phyloP scores from a whole-genome alignment of 2,113 vertebrate species.

The Phaethornis superciliosus region DNA sequence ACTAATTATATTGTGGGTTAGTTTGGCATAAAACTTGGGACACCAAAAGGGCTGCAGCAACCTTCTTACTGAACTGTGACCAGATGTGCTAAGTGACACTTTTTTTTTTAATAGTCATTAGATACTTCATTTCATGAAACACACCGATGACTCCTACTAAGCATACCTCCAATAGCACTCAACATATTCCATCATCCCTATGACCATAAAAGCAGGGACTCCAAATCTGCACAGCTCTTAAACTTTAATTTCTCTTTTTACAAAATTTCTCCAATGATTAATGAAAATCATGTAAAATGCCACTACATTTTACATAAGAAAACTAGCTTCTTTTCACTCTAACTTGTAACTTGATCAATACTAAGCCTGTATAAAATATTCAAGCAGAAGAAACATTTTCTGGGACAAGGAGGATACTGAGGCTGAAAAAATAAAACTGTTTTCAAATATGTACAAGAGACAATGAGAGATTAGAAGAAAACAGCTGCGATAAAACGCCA shows the following conservation, averaged over 20 bases:
- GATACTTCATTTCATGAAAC: background rate
- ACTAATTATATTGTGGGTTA: background rate
- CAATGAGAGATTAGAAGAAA: slow-evolving; percentile 27
- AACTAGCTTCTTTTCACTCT: background rate
- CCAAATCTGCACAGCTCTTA: background rate
- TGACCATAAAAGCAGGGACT: background rate
- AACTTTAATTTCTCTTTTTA: background rate
- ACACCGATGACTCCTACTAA: background rate
- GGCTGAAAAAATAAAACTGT: background rate
- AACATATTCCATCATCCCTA: background rate
- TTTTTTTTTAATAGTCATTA: background rate
- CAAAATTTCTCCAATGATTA: background rate
- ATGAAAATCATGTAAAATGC: background rate
- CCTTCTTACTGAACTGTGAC: background rate
- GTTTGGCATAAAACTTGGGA: background rate
- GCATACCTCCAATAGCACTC: background rate
- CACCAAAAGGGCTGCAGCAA: background rate
- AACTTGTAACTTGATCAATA: background rate
- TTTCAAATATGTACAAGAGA: background rate
- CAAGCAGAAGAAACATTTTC: background rate
- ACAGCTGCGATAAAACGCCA: slow-evolving; percentile 36
- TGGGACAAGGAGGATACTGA: background rate
- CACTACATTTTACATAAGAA: background rate
- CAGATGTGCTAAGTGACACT: background rate
- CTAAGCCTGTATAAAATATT: background rate